Conservation (phyloP, 2,113 vertebrate genomes). For the Alces alces region DNA sequence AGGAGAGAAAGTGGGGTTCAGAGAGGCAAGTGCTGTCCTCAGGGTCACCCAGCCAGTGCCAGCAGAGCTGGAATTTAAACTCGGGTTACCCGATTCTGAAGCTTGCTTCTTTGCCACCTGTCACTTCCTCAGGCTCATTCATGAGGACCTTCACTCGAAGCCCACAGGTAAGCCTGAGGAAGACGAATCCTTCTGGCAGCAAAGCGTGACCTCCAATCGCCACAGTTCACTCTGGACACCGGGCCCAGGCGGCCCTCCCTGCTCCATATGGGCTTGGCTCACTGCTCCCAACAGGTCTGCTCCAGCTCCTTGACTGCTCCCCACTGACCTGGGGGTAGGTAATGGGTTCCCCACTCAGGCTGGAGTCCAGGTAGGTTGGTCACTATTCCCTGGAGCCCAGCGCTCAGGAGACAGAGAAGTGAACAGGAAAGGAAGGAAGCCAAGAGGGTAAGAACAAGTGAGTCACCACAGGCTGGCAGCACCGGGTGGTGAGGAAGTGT, state of each 20-base stretch:
- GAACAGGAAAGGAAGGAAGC: conserved; percentile 32
- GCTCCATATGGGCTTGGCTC: fast-evolving
- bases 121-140: neutral
- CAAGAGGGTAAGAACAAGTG: conserved; percentile 18
- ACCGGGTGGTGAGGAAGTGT: conserved; percentile 9
- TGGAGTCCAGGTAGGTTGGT: neutral
- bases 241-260: neutral
- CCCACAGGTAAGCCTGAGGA: neutral
- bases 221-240: neutral
- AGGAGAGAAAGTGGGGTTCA: neutral
- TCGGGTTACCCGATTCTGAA: neutral
- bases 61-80: neutral
- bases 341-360: neutral
- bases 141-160: neutral
- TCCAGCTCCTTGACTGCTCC: neutral
- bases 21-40: neutral
- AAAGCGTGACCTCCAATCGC: neutral
- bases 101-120: neutral
- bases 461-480: conserved; percentile 26
- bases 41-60: neutral
- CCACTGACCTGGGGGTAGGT: neutral
- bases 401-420: conserved; percentile 37
- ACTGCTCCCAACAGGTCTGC: neutral
- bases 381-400: neutral
- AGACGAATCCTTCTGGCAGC: neutral